Conservation (phyloP, 1,140 invertebrate species). For the Ceratina calcarata region DNA sequence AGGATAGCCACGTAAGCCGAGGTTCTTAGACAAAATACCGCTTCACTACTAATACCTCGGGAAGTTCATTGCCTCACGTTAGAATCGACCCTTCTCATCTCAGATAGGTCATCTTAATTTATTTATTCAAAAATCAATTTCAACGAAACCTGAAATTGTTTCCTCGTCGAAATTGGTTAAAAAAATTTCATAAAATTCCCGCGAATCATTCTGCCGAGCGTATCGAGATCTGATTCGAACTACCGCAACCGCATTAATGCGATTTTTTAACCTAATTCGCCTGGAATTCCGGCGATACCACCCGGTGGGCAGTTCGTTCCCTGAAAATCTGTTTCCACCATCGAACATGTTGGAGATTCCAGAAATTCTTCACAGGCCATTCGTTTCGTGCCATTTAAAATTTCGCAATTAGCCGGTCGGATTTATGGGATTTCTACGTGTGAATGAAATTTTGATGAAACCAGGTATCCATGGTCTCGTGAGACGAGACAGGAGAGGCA, state of each 20-base stretch:
- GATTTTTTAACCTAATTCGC: conserved; percentile 5
- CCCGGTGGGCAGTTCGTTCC: background rate
- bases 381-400: background rate
- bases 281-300: background rate
- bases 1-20: background rate
- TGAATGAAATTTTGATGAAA: background rate
- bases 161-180: too few species aligned
- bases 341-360: conserved; percentile 16
- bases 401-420: background rate
- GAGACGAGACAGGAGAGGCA: background rate
- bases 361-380: conserved; percentile 6
- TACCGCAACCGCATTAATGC: too few species aligned
- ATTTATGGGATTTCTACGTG: too few species aligned
- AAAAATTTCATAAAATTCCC: too few species aligned
- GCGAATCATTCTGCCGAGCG: too few species aligned
- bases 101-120: background rate
- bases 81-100: background rate
- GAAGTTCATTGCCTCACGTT: background rate
- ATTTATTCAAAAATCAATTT: too few species aligned
- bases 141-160: too few species aligned
- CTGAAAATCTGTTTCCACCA: background rate
- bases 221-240: too few species aligned
- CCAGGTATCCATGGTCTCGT: background rate
- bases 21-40: background rate
- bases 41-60: background rate